Base-by-base conservation (phyloP, 2,888 invertebrate genomes). In the Capitulum mitella region DNA sequence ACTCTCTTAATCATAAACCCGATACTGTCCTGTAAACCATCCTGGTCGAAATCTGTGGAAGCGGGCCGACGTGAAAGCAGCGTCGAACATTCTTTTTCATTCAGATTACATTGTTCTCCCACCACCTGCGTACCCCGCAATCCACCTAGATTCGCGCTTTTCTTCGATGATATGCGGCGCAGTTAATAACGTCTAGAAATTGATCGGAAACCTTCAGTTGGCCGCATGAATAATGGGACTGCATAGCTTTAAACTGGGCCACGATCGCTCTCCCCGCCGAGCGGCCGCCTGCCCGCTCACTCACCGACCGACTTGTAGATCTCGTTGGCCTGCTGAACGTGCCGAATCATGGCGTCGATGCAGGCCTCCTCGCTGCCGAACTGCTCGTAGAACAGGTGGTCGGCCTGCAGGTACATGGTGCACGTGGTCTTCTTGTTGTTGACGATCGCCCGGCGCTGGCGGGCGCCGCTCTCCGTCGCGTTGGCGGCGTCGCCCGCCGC, bases 1-100 rank as follows among this genome's bases (percentile, higher is more conserved):
- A 97, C 94, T 84, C 96, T 89, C 88, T 97, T 97, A 84, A 97
- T 96, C 93, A 96, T 95, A 86, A 97, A 97, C 81, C 93, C 94
- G 83, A 97, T 95, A 86, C 94, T 94, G 87, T 97, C 97, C 51
- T 93, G 90, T 85, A 92, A 91, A 54, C 94, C 95, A 85, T 96
- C 95, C 86, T 92, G 93, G 87, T 97, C 95, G 86, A 97, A 97
- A 88, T 96, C 95, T 93, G 89, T 54, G 87, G 87, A 83, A n/a
- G n/a, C n/a, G n/a, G n/a, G n/a, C n/a, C n/a, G n/a, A n/a, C n/a
- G n/a, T n/a, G n/a, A n/a, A n/a, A n/a, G n/a, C n/a, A n/a, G n/a
- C n/a, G n/a, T n/a, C n/a, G n/a, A n/a, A n/a, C n/a, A n/a, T n/a
- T n/a, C n/a, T n/a, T n/a, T n/a, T n/a, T n/a, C n/a, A n/a, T n/a